Percentiles rank a stretch among this genome's conserved stretches.
These are phyloP conservation scores for Diogma glabrata DNA, from an alignment of 2,888 invertebrate genomes.

Conservation along the genomic window DNA sequence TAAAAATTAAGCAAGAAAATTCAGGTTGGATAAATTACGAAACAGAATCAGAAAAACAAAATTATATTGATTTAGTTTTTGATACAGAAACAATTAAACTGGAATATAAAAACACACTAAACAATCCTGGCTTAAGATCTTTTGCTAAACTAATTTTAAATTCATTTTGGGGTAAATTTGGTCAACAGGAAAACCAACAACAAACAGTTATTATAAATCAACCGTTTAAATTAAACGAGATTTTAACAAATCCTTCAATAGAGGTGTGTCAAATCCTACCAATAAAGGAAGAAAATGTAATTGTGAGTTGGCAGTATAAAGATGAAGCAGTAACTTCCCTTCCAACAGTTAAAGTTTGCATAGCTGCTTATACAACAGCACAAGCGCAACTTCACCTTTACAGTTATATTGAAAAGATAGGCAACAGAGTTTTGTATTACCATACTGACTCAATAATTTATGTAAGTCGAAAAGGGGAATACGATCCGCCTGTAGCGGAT, in stretches of 20 bases:
- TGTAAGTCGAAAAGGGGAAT: no score
- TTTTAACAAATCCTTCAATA: neutral
- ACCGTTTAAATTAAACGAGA: neutral
- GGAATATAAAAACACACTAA: neutral
- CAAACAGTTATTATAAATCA: neutral
- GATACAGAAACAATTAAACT: slow-evolving; percentile 19
- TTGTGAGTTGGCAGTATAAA: slow-evolving; percentile 7
- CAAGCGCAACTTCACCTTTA: no score
- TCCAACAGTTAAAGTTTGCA: neutral
- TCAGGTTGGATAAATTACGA: slow-evolving; percentile 21
- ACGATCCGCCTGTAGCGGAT: no score
- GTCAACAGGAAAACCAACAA: neutral
- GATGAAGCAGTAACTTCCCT: neutral
- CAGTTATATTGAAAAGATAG: no score
- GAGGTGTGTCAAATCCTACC: neutral
- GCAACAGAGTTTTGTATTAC: neutral
- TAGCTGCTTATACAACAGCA: neutral
- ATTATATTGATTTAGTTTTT: slow-evolving; percentile 20
- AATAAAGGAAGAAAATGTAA: neutral
- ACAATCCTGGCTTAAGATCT: neutral
- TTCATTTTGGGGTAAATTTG: neutral
- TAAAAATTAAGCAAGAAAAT: slow-evolving; percentile 23
- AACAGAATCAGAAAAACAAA: slow-evolving; percentile 16
- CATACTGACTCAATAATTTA: no score
- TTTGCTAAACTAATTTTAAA: slow-evolving; percentile 1